Evolutionary conservation across 2,113 vertebrate species (phyloP), one percentile per base, ranked within the genome.

Genomic region (Dicentrarchus labrax): DNA sequence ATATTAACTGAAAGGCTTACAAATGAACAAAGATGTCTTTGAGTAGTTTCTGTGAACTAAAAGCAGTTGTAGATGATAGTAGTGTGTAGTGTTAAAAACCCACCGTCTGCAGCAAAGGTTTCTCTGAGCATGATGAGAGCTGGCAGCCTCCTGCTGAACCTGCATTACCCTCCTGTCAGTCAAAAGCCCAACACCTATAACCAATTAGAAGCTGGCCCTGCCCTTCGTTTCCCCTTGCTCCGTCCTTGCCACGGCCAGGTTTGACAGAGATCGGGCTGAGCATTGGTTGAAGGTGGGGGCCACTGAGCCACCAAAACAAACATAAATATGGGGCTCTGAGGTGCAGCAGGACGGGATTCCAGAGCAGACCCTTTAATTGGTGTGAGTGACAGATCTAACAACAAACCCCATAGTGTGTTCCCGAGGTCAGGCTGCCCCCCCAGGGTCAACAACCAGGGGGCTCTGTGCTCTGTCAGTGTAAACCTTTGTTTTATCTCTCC

Each of bases 151-250:
- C 86, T 53, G 80, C 87, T 88, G 91, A 88, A 85, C 77, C 78
- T 48, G 38, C 72, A 84, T 92, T 89, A 91, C 59, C 70, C 84
- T 84, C 38, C 87, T 85, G 93, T 92, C 92, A 88, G 38, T 91
- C 92, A 91, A 90, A 92, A 83, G 71, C 87, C 82, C 88, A 89
- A 93, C 95, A 95, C 94, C 90, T 91, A 86, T 43, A 83, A 91
- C 91, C 86, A 95, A 94, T 94, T 94, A 94, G 86, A 92, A 80
- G 71, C 74, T 83, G 79, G 72, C 73, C 70, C 71, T 71, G 54
- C 60, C 54, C 86, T 74, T 62, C 17, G 8, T 24, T 76, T 73
- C 65, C 81, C 73, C 51, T 56, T 10, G 45, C 72, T n/a, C 53
- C 50, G 84, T 76, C 82, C 72, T 80, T 41, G 70, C 84, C 38